Evolutionary conservation across 1,140 invertebrate genomes (phyloP).

Genomic region (Dinoponera quadriceps): DNA sequence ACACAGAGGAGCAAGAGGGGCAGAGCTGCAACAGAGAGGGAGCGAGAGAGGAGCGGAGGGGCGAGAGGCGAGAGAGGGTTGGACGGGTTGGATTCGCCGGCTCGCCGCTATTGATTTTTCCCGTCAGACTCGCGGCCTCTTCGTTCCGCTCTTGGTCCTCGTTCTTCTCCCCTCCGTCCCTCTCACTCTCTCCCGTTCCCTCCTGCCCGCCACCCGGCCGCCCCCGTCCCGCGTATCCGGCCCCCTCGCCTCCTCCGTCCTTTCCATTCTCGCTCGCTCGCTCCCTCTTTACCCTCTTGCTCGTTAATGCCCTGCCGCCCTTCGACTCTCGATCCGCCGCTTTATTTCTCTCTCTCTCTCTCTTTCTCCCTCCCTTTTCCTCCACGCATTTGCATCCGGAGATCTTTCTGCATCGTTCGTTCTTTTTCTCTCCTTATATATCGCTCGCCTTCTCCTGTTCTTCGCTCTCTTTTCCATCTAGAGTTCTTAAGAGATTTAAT

Average conservation of each 20-base stretch:
- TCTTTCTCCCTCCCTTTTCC: conserved; percentile 53
- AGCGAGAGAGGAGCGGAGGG: conserved; percentile 63
- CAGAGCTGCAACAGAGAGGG: conserved; percentile 1
- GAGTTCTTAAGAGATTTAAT: conserved; percentile 58
- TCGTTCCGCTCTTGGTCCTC: conserved; percentile 75
- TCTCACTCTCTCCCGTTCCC: conserved; percentile 41
- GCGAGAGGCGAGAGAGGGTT: conserved; percentile 70
- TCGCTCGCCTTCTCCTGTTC: not conserved
- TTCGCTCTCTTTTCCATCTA: not conserved
- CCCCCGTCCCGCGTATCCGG: conserved; percentile 58
- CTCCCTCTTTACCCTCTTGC: conserved; percentile 62
- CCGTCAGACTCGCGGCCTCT: conserved; percentile 83
- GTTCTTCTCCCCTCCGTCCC: conserved; percentile 62
- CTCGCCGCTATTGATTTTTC: conserved; percentile 86
- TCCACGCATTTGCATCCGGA: conserved; percentile 40
- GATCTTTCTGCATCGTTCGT: conserved; percentile 45
- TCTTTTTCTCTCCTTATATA: not conserved
- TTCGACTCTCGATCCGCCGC: conserved; percentile 55
- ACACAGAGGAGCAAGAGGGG: conserved; percentile 33
- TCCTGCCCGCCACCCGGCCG: conserved; percentile 54
- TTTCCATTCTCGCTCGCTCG: conserved; percentile 32
- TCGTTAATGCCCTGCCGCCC: conserved; percentile 60
- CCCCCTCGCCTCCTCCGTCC: conserved; percentile 42
- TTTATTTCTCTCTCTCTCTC: conserved; percentile 39
- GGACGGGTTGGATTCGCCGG: conserved; percentile 84